Evolutionary conservation across 1,140 invertebrate genomes (phyloP), one percentile per base, ranked within the genome.

Genomic region (Aphidius gifuensis): DNA sequence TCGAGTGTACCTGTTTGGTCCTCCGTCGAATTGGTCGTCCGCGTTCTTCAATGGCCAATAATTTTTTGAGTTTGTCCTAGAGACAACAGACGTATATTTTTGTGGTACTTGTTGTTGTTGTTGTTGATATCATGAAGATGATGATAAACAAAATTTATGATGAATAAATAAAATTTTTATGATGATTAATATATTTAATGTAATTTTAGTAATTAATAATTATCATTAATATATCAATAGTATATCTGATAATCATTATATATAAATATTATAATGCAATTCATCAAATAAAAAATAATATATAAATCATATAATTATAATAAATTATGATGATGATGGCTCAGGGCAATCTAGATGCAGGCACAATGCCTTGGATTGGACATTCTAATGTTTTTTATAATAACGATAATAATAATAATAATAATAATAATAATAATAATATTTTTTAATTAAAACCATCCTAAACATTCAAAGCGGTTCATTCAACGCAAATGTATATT

Each of bases 381-480:
- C 23, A 51, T 55, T 59, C 46, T 56, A 55, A 60, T 39, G 43
- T 48, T 11, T 60, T 47, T 42, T 32, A 32, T 32, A 32, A 32
- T 32, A 32, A 32, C 23, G 23, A 32, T 32, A 32, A 32, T 32
- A 32, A 32, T 32, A 32, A 32, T 32, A 32, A 32, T 32, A 32
- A 32, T 32, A 32, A 32, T 16, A 16, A 32, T 32, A 32, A 32
- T 32, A 32, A 32, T 32, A 32, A 32, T 32, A 32, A 32, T 32
- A 16, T 51, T 45, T 51, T 58, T 62, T 59, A 51, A 64, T 71
- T 78, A 76, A 76, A 68, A 66, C 60, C 68, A 71, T 72, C 72
- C 75, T 80, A 79, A 71, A 80, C 78, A 80, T 78, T 71, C 74
- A 80, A 80, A 80, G 77, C 79, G 75, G 72, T 72, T 79, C 78